Conservation (phyloP, 2,888 invertebrate genomes). For the Amiota minor region DNA sequence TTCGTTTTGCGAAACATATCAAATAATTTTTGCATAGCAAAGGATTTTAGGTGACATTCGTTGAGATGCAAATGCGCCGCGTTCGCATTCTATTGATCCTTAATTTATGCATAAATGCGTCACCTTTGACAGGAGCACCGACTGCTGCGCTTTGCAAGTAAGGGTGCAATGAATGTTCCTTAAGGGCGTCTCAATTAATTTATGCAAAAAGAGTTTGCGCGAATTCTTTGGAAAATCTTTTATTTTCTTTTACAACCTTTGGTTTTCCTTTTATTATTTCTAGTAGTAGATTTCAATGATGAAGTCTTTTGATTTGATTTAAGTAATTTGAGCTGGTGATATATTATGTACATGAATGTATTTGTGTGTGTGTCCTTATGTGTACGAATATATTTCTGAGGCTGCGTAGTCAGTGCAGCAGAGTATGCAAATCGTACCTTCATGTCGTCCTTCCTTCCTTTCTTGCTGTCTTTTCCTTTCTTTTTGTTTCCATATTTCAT, state of each 20-base stretch:
- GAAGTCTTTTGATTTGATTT: conserved; percentile 40
- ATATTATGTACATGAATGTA: conserved; percentile 12
- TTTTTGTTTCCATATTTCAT: conserved; percentile 26
- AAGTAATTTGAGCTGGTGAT: conserved; percentile 57
- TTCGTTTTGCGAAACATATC: not conserved
- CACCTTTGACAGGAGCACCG: conserved; percentile 58
- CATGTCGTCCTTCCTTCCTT: conserved; percentile 13
- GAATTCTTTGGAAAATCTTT: conserved; percentile 33
- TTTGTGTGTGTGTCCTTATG: not conserved
- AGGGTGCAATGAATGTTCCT: conserved; percentile 17
- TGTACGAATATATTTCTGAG: conserved; percentile 50
- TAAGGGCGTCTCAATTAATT: conserved; percentile 10
- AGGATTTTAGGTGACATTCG: conserved; percentile 7
- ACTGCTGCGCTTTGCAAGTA: not conserved
- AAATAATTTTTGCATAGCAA: conserved; percentile 33
- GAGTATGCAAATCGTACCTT: conserved; percentile 59
- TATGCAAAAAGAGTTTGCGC: conserved; percentile 2
- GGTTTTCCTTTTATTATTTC: conserved; percentile 40
- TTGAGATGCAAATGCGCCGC: conserved; percentile 59
- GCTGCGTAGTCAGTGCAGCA: conserved; percentile 22
- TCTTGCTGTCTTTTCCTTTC: conserved; percentile 30
- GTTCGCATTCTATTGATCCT: conserved; percentile 67
- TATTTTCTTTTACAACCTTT: not conserved
- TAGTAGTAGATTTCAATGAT: conserved; percentile 18
- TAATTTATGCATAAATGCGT: conserved; percentile 73